These are phyloP conservation scores for Anarhynchus alexandrinus DNA, from an alignment of 2,113 vertebrate genomes.

Conservation along the genomic window DNA sequence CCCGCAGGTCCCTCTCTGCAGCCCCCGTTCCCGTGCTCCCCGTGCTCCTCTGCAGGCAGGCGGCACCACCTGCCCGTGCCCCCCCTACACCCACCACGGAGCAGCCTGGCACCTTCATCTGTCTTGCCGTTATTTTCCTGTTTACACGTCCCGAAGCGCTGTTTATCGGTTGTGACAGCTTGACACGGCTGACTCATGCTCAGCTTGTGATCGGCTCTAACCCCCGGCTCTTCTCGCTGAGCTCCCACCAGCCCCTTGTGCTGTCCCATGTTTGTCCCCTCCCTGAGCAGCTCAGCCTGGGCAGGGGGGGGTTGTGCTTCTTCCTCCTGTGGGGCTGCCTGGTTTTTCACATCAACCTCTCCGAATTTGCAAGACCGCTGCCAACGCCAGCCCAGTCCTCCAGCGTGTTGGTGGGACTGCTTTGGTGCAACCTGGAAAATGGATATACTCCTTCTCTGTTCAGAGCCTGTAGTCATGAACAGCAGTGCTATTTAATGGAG, in stretches of 20 bases:
- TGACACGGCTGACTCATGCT: neutral
- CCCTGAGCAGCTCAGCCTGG: neutral
- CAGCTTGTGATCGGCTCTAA: neutral
- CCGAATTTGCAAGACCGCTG: fast-evolving
- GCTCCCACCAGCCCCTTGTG: neutral
- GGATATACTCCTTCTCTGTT: neutral
- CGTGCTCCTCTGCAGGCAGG: neutral
- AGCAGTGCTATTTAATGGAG: neutral
- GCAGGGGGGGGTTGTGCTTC: neutral
- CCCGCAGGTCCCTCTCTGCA: neutral
- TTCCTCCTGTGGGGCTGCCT: neutral
- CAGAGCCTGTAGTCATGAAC: neutral
- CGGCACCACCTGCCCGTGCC: fast-evolving
- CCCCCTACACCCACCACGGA: fast-evolving
- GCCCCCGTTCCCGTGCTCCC: fast-evolving
- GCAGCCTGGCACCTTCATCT: neutral
- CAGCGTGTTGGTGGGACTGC: neutral
- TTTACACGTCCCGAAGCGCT: fast-evolving
- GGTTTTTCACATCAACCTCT: neutral
- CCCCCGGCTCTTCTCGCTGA: neutral
- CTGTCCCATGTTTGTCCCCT: fast-evolving
- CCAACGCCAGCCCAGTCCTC: fast-evolving
- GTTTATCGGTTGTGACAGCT: neutral
- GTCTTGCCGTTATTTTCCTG: neutral
- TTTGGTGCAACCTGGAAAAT: neutral